Evolutionary conservation across 1,140 invertebrate species (phyloP).

Genomic region (Lerema accius): DNA sequence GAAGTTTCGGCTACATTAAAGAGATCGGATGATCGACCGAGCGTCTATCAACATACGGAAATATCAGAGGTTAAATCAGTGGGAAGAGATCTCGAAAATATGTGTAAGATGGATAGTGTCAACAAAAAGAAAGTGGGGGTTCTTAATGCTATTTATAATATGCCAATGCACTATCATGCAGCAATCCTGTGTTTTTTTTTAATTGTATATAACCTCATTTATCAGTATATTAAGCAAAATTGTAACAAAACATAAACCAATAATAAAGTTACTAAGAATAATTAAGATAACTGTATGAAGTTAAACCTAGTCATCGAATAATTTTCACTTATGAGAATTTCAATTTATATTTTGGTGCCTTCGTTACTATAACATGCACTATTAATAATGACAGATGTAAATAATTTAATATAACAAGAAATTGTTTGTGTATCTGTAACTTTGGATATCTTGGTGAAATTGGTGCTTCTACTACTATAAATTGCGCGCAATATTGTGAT

Average conservation of each 20-base stretch:
- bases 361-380: constrained; percentile 12
- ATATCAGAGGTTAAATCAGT: constrained; percentile 19
- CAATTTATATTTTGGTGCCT: constrained; percentile 21
- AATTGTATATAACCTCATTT: constrained; percentile 80
- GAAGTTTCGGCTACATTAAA: background rate
- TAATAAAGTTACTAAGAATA: constrained; percentile 18
- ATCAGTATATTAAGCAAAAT: constrained; percentile 79
- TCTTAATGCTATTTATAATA: constrained; percentile 66
- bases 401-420: constrained; percentile 52
- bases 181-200: constrained; percentile 78
- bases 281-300: constrained; percentile 24
- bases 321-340: constrained; percentile 34
- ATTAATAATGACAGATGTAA: constrained; percentile 47
- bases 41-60: background rate
- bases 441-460: constrained; percentile 47
- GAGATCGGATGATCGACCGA: background rate
- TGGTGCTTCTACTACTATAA: constrained; percentile 66
- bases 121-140: constrained; percentile 56
- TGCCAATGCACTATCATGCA: constrained; percentile 81
- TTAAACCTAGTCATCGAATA: constrained; percentile 57
- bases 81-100: constrained; percentile 4
- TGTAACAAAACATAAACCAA: constrained; percentile 52
- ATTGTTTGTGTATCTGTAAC: constrained; percentile 44
- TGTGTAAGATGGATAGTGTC: constrained; percentile 60
- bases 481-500: constrained; percentile 67